A percentile compares a stretch with the other conserved stretches of the same genome.
Evolutionary conservation across 92 coral and sea anemone species (phyloP).

Genomic region (Scolanthus callimorphus): DNA sequence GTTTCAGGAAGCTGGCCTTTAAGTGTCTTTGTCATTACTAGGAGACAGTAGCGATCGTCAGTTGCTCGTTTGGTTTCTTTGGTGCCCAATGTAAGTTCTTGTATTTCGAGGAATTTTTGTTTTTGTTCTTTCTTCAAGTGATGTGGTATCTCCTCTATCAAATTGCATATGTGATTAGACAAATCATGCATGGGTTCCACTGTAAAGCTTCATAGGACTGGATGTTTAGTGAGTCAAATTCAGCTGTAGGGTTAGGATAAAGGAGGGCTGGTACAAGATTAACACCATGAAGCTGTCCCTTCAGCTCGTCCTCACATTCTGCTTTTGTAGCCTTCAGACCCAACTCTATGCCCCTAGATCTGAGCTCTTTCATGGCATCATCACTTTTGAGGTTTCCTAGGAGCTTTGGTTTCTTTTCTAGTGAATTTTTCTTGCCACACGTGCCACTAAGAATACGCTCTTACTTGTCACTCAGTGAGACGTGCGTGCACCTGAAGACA

Average conservation of each 20-base stretch:
- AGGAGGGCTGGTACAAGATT: conserved; percentile 13
- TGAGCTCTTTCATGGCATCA: conserved; percentile 10
- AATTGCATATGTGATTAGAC: too few species aligned
- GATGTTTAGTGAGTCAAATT: too few species aligned
- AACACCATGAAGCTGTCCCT: conserved; percentile 2
- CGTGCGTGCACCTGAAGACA: conserved; percentile 18
- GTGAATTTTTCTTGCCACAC: background rate
- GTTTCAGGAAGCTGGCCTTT: too few species aligned
- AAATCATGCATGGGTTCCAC: too few species aligned
- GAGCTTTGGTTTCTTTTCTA: conserved; percentile 2
- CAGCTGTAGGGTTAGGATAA: background rate
- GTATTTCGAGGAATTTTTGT: too few species aligned
- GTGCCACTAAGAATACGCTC: background rate
- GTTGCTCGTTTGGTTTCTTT: too few species aligned
- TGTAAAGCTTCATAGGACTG: too few species aligned
- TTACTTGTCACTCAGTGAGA: conserved; percentile 16
- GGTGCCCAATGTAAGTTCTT: too few species aligned
- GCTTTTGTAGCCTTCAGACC: background rate
- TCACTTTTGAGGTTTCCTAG: conserved; percentile 4
- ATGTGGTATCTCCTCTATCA: too few species aligned
- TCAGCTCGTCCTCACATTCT: conserved; percentile 1
- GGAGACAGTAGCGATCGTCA: too few species aligned
- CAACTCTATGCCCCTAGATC: background rate
- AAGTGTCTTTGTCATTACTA: too few species aligned
- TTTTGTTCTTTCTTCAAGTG: too few species aligned